A percentile compares a stretch with the other conserved stretches of the same genome.
These are phyloP conservation scores for Schlechtendalia chinensis DNA, from an alignment of 1,140 invertebrate genomes.

Conservation along the genomic window DNA sequence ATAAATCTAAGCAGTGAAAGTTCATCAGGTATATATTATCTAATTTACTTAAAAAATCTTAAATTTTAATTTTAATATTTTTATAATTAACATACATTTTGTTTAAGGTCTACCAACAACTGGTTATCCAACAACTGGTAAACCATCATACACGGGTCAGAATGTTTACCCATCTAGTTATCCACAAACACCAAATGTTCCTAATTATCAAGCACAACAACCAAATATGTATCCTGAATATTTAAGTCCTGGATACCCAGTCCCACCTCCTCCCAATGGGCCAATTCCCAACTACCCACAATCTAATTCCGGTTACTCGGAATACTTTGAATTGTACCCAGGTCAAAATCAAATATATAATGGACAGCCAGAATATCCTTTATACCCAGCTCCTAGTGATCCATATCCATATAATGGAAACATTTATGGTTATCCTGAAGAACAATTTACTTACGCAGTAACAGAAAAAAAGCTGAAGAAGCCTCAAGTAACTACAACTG, in stretches of 20 bases:
- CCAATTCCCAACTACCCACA: conserved; percentile 22
- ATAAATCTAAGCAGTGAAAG: neutral
- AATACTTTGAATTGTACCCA: neutral
- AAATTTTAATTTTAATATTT: neutral
- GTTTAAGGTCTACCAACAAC: neutral
- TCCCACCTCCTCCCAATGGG: neutral
- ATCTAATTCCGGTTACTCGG: neutral
- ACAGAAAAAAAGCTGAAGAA: neutral
- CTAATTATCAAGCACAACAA: conserved; percentile 20
- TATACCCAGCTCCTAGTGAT: neutral
- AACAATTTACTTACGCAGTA: neutral
- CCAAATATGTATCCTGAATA: conserved; percentile 1
- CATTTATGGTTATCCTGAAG: neutral
- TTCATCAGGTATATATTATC: neutral
- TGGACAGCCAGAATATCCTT: neutral
- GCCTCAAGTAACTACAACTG: conserved; percentile 10
- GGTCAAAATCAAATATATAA: conserved; percentile 17
- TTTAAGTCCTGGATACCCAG: conserved; percentile 33
- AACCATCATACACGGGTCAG: conserved; percentile 47
- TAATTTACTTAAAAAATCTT: neutral
- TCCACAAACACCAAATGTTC: conserved; percentile 18
- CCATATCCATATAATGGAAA: conserved; percentile 1
- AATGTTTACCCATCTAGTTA: neutral
- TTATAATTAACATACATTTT: neutral
- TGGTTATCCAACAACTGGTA: neutral